Percentiles rank a stretch among this genome's conserved stretches.
These are phyloP conservation scores for Sebastes fasciatus DNA, from an alignment of 2,113 vertebrate species.

Conservation along the genomic window DNA sequence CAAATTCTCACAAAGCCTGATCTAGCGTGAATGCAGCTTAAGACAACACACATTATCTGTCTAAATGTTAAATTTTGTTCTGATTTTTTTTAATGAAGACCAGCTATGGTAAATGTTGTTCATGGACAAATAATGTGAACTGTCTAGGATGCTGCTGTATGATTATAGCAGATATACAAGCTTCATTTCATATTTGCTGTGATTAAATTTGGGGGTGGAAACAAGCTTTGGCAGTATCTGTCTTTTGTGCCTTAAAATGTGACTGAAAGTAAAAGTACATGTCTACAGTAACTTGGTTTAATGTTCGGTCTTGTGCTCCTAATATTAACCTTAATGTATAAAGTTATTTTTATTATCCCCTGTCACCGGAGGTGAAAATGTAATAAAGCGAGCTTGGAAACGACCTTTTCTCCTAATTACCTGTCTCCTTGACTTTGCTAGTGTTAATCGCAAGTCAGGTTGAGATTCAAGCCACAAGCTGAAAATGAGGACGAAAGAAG, in stretches of 20 bases:
- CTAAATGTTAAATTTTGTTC: not conserved
- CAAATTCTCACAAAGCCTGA: no score
- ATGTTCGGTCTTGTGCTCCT: not conserved
- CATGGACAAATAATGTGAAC: not conserved
- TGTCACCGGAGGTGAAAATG: constrained; percentile 15
- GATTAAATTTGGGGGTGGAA: not conserved
- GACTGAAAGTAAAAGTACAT: not conserved
- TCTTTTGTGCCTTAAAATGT: not conserved
- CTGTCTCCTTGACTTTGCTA: constrained; percentile 5
- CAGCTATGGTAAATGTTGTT: not conserved
- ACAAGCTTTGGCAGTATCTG: not conserved
- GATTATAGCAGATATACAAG: not conserved
- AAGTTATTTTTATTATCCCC: constrained; percentile 13
- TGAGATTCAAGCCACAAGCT: not conserved
- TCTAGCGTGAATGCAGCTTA: no score
- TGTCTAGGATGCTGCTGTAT: not conserved
- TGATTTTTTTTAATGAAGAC: not conserved
- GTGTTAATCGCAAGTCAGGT: not conserved
- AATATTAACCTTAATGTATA: constrained; percentile 3
- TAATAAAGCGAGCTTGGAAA: constrained; percentile 22
- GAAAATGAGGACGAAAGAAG: not conserved
- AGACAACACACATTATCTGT: not conserved
- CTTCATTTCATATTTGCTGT: not conserved
- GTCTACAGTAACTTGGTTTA: not conserved
- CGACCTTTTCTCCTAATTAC: constrained; percentile 43